Conservation (phyloP, 2,888 invertebrate genomes). For the Phengaris alcon region DNA sequence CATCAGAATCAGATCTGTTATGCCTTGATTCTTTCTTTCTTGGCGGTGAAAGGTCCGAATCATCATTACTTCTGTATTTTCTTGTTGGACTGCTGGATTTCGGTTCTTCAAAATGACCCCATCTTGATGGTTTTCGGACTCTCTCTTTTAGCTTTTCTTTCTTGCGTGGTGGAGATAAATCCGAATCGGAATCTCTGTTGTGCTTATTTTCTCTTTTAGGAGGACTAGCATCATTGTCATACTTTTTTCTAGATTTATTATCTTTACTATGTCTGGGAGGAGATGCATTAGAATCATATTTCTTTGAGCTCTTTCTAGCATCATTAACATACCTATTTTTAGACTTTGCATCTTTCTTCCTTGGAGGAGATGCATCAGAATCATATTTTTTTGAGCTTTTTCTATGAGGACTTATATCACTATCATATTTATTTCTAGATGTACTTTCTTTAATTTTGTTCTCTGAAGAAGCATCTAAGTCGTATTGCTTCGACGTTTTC, state of each 20-base stretch:
- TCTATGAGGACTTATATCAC: slow-evolving; percentile 14
- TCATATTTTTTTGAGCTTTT: slow-evolving; percentile 41
- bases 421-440: slow-evolving; percentile 23
- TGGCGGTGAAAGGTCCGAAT: slow-evolving; percentile 56
- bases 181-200: slow-evolving; percentile 39
- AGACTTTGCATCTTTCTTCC: slow-evolving; percentile 39
- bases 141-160: slow-evolving; percentile 31
- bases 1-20: slow-evolving; percentile 11
- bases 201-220: slow-evolving; percentile 4
- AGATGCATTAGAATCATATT: slow-evolving; percentile 31
- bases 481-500: slow-evolving; percentile 17
- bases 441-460: slow-evolving; percentile 5
- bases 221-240: slow-evolving; percentile 1
- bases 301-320: slow-evolving; percentile 12
- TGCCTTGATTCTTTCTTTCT: slow-evolving; percentile 34
- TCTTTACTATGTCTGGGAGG: slow-evolving; percentile 44
- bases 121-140: slow-evolving; percentile 33
- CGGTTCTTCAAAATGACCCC: slow-evolving; percentile 33
- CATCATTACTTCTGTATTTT: slow-evolving; percentile 34
- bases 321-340: neutral
- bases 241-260: neutral
- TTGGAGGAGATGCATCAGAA: slow-evolving; percentile 44
- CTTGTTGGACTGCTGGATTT: slow-evolving; percentile 19
- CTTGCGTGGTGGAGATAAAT: slow-evolving; percentile 42
- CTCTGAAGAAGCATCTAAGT: slow-evolving; percentile 28